Percentiles rank a stretch among this genome's conserved stretches.
phyloP scores from a whole-genome alignment of 2,113 vertebrate species.

The Scolopax mira region DNA sequence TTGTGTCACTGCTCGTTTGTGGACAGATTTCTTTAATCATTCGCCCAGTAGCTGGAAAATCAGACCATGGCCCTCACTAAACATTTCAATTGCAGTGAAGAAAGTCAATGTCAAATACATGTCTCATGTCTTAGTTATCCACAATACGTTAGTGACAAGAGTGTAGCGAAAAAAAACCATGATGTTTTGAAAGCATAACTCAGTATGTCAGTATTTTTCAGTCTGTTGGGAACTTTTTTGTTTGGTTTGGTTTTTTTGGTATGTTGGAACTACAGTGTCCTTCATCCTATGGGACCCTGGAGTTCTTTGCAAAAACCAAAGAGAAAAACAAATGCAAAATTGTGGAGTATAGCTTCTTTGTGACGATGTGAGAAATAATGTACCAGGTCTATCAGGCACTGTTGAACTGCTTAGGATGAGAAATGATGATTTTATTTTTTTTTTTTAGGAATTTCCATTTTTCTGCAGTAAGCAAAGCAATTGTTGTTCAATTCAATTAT shows the following conservation, averaged over 20 bases:
- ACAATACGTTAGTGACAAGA: not conserved
- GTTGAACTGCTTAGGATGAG: not conserved
- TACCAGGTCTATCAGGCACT: not conserved
- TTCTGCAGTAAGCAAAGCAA: not conserved
- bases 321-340: not conserved
- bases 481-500: accelerated
- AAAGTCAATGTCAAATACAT: accelerated
- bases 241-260: not conserved
- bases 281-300: not conserved
- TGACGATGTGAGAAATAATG: not conserved
- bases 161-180: not conserved
- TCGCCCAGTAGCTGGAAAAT: not conserved
- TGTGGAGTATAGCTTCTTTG: not conserved
- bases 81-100: not conserved
- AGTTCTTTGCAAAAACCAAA: not conserved
- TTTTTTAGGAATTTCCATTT: not conserved
- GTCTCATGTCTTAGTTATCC: not conserved
- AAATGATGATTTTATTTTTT: not conserved
- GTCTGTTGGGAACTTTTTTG: not conserved
- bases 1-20: not conserved
- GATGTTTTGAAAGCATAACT: not conserved
- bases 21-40: not conserved
- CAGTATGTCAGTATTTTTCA: not conserved
- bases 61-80: not conserved
- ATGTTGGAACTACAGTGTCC: not conserved